Base-by-base conservation (phyloP, 2,888 invertebrate genomes). In the Sinohyriopsis cumingii region DNA sequence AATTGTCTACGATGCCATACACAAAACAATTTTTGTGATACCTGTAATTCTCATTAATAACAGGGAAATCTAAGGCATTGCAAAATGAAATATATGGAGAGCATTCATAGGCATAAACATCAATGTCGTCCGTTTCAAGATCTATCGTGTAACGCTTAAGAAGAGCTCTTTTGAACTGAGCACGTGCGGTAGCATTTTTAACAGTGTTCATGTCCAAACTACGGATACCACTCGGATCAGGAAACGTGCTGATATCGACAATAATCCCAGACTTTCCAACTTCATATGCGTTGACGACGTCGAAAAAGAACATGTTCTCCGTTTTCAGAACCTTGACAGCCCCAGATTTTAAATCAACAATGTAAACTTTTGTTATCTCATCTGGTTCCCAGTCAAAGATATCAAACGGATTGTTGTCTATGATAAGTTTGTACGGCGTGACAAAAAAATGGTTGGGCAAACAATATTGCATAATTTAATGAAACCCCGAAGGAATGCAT, bases 401-500 rank as follows among this genome's bases (percentile, higher is more conserved):
- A 15, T 82, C 75, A 22, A 82, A 73, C 1, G 86, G 85, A 28
- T 78, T 68, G 9, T 71, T 75, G 15, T 80, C 75, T 60, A 73
- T 65, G 45, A 85, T 62, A 77, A 86, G 81, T 59, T 79, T 78
- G 22, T 61, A 20, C 12, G 79, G 68, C 71, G 82, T 80, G 12
- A 87, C 76, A 67, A 78, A 84, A 84, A 59, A 85, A 73, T 0
- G 87, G 87, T 45, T 75, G 76, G 20, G 80, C 82, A 25, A 86
- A 77, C 6, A 87, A 61, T 45, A 87, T 76, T 20, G 81, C 85
- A 70, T 85, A 83, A 25, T 80, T 74, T 56, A 72, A 60, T 0
- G 86, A 84, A 1, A 82, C 79, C 5, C 82, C 84, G 65, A 87
- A 83, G 1, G 86, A 84, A 70, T 87, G 87, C 84, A 87, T 83